Base-by-base conservation (phyloP, 2,888 invertebrate genomes). In the Julus scandinavius region DNA sequence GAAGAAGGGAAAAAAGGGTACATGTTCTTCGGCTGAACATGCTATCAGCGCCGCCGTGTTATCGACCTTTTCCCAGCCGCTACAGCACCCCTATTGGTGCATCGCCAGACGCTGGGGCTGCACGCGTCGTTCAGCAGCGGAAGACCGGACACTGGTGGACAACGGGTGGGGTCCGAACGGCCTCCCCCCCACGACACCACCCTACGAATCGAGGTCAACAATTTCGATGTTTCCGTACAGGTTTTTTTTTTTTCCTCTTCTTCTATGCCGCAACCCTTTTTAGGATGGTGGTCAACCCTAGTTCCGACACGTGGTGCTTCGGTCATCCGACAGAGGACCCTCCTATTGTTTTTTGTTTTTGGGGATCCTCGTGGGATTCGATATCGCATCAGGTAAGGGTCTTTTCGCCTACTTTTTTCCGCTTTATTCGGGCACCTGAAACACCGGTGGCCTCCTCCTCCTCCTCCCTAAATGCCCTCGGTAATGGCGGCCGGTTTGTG, bases 111-210 rank as follows among this genome's bases (percentile, higher is more conserved):
- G 83, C 11, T 40, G 83, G 29, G 83, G 83, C 40, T 40, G 83
- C 83, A 40, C 83, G 83, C 83, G 40, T n/a, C 83, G 83, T 20
- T 83, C 83, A 4, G 54, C 54, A 54, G 54, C 54, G 54, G 54
- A 54, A 54, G 54, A 54, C 54, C 54, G 54, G 54, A 54, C 54
- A 54, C 54, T 54, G 54, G 54, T 29, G 29, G 29, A 29, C 29
- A 29, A 29, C 29, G 29, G 29, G 29, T 29, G 29, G 29, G 29
- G 29, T 29, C 29, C 29, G 29, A 29, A 54, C 54, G 54, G 11
- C 54, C 54, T 54, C 45, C 45, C 45, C 45, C 45, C 45, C 45
- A 5, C 45, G 50, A 13, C 54, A 5, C 45, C 13, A 7, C 13
- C 54, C 54, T 3, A 4, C 54, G 15, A 15, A 54, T 54, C 54